Base-by-base conservation (phyloP, 2,113 vertebrate genomes). In the Ammodytes marinus region DNA sequence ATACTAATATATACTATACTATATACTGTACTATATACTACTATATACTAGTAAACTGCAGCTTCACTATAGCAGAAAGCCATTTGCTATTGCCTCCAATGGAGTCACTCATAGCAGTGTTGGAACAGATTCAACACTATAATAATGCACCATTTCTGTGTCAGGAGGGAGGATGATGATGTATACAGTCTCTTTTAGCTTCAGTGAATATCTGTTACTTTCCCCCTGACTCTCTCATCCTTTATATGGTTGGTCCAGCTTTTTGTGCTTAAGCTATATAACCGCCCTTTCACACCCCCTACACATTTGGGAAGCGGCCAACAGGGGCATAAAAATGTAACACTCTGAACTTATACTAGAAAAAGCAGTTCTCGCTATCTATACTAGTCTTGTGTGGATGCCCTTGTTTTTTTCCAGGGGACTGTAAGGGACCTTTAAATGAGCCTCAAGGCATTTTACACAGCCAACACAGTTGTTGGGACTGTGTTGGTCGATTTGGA, bases 341-440 rank as follows among this genome's bases (percentile, higher is more conserved):
- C 85, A 69, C 53, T 69, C 64, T 84, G 54, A 67, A 53, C 27
- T 27, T 66, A 71, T 84, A 84, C 80, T 83, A 87, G 69, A 67
- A 70, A 27, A 77, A 73, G 69, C 87, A 67, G 77, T 77, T 85
- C 67, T 90, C 69, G 68, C 66, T 85, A 73, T 49, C 78, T 89
- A 69, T 58, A 78, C 80, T 72, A 27, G 27, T 27, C 27, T 27
- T 27, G 2, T 27, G 82, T 80, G 84, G 63, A 80, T 89, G 86
- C 69, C 90, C 91, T 82, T 77, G 3, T 71, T 54, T 70, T 90
- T 76, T 83, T 57, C 74, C 76, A 27, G 27, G 27, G 54, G 71
- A 64, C 82, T 80, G 80, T 82, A 84, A 87, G 87, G 74, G 84
- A 57, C 72, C 84, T 86, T 88, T 82, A 91, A 88, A 89, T 78